Evolutionary conservation across 2,888 invertebrate species (phyloP), one percentile per base, ranked within the genome.

Genomic region (Xestia xanthographa): DNA sequence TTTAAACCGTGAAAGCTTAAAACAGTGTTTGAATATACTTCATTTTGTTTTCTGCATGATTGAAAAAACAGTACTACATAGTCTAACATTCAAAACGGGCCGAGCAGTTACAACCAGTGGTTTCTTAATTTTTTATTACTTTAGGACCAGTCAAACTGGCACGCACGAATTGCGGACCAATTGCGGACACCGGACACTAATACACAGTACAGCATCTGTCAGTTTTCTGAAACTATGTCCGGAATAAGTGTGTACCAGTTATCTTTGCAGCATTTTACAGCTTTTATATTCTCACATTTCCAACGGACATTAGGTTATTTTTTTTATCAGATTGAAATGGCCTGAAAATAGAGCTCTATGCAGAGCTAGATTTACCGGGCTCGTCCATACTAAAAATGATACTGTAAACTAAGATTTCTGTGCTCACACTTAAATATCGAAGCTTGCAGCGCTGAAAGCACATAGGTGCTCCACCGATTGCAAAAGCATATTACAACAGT

Each of bases 21-120:
- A n/a, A n/a, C n/a, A n/a, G n/a, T n/a, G n/a, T n/a, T n/a, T n/a
- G n/a, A n/a, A 91, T 90, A 86, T 87, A 89, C 87, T 85, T 84
- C 22, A 60, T 80, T 80, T 67, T 67, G 53, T 86, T 89, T 84
- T 34, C 5, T 83, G 86, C 70, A 74, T 67, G 43, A 72, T 43
- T 67, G 14, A 9, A 65, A 66, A 50, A 60, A 66, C 1, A 29
- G 20, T 22, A 6, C 34, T n/a, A 2, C 45, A n/a, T 14, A 48
- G 45, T 60, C 41, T 53, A 9, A 29, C 9, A 74, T 20, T 65
- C 0, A 5, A 20, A 63, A 41, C 17, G 6, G 34, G 14, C 20
- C 29, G 20, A 17, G 11, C 14, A n/a, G 41, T 41, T 41, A 63
- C 14, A 41, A 60, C 1, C 1, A 20, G 60, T 11, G 9, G 9